Evolutionary conservation across 2,797 vertebrate species (phyloP), one percentile per base, ranked within the genome.

Genomic region (Enteromius paludinosus): DNA sequence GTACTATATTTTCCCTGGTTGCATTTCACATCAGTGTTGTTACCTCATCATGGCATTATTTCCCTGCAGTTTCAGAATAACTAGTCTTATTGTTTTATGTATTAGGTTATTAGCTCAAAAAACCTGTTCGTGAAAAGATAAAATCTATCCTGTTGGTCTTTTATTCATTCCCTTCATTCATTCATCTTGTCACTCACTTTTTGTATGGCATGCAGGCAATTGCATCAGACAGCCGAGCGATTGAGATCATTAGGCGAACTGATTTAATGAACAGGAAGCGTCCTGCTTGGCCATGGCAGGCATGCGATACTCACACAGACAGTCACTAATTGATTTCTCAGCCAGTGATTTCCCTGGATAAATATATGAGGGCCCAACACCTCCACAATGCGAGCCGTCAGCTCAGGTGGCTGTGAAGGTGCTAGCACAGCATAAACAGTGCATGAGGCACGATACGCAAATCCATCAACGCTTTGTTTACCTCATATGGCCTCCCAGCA

Each of bases 341-440:
- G 33, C 79, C 47, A 11, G 82, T 89, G 90, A 92, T 90, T 91
- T 94, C 90, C 88, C 89, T 82, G 81, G 89, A 83, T 88, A 89
- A 89, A 90, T 87, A 89, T 88, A 83, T 79, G 83, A 88, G 87
- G 87, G 72, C 43, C 87, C 89, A 90, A 83, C 89, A 87, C 87
- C 86, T 89, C 91, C 87, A 84, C 77, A 62, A 86, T 81, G 85
- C 49, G 5, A 87, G 78, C 85, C 87, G 82, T 89, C 83, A 87
- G 54, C 83, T 86, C 81, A 81, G 79, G 85, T 77, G 52, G 23
- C 79, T 80, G 84, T 28, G 79, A 85, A 82, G 81, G 86, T 68
- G 72, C 77, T 72, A 64, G 52, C 61, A 61, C 54, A 43, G 78
- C 77, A 76, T 82, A 86, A 89, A 89, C 76, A 89, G 85, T 74